Conservation (phyloP, 2,888 invertebrate genomes). For the Sphaeridia pumilis region DNA sequence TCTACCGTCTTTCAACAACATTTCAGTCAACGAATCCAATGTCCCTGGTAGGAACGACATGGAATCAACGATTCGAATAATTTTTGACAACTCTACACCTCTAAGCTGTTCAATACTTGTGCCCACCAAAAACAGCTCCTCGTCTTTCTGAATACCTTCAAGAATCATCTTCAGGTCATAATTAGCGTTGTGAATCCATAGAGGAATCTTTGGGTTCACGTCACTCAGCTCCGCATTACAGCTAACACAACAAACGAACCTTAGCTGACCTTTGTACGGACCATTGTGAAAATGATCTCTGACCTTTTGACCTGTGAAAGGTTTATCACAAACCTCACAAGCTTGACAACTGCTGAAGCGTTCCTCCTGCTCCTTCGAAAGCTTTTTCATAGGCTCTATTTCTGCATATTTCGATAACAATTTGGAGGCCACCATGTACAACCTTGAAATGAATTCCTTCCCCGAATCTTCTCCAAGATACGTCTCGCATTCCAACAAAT, state of each 20-base stretch:
- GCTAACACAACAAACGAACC: background rate
- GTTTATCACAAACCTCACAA: background rate
- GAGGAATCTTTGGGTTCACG: background rate
- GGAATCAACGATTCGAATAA: background rate
- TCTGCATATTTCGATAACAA: background rate
- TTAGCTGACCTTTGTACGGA: background rate
- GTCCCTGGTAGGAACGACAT: background rate
- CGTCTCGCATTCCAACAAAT: background rate
- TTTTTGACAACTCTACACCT: background rate
- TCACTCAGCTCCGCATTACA: background rate
- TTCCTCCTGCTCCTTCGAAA: background rate
- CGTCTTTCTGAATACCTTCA: background rate
- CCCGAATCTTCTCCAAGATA: background rate
- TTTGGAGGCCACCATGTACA: background rate
- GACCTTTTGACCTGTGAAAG: background rate
- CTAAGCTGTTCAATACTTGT: background rate
- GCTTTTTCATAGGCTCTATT: background rate
- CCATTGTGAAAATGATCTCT: background rate
- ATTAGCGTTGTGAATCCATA: background rate
- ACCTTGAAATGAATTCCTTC: background rate
- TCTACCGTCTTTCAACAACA: background rate
- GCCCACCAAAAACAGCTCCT: background rate
- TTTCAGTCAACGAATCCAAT: background rate
- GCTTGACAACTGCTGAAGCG: background rate
- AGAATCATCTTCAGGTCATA: background rate